These are phyloP conservation scores for Cassiopea xamachana DNA, from an alignment of 30 jellyfish, hydroid and myxozoan species.

Conservation along the genomic window DNA sequence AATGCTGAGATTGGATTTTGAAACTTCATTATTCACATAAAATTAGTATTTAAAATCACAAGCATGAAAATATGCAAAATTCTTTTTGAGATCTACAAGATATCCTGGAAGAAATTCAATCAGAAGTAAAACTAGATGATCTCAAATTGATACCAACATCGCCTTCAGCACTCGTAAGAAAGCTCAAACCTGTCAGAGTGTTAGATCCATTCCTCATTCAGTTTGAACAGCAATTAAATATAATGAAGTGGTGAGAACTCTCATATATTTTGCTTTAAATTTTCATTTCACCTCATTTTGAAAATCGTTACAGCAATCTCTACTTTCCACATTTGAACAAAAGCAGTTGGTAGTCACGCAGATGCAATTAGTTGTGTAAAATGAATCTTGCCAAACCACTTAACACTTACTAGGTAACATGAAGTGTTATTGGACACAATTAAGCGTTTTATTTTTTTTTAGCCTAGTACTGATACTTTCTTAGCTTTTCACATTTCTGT, in stretches of 20 bases:
- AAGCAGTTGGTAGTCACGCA: background rate
- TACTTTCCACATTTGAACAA: background rate
- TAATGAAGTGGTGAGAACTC: constrained; percentile 15
- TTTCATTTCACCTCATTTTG: background rate
- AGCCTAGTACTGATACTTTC: too few relatives aligned
- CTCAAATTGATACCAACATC: constrained; percentile 10
- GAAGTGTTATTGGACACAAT: too few relatives aligned
- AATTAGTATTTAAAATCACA: background rate
- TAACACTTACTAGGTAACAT: too few relatives aligned
- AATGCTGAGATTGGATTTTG: too few relatives aligned
- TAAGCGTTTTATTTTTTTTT: too few relatives aligned
- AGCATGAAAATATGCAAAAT: background rate
- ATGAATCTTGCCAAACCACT: too few relatives aligned
- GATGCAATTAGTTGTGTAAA: too few relatives aligned
- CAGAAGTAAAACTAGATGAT: background rate
- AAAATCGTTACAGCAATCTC: background rate
- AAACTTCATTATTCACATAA: background rate
- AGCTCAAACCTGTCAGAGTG: constrained; percentile 57
- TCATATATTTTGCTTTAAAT: too few relatives aligned
- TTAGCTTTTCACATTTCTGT: too few relatives aligned
- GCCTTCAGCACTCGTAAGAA: constrained; percentile 13
- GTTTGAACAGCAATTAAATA: constrained; percentile 1
- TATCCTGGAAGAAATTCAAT: constrained; percentile 44
- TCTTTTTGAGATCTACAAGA: background rate
- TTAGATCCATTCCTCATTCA: constrained; percentile 48